A percentile compares a stretch with the other conserved stretches of the same genome.
Conservation (phyloP, 2,113 vertebrate genomes). For the Pluvialis apricaria region DNA sequence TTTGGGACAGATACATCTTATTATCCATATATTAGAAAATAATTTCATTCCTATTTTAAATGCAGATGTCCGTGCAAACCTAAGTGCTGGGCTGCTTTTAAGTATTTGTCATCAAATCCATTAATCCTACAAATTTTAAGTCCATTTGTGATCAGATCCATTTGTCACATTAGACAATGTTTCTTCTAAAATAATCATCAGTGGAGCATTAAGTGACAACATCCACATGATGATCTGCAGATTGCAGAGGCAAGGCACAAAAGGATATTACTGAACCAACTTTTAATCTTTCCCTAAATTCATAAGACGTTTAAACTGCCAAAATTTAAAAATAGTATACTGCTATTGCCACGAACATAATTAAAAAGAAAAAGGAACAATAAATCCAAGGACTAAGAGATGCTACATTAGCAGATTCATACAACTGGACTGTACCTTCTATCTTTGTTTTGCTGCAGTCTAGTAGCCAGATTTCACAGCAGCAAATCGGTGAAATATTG, state of each 20-base stretch:
- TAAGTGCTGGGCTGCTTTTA: not conserved
- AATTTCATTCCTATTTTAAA: conserved; percentile 41
- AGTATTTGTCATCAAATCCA: conserved; percentile 41
- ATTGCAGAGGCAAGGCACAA: not conserved
- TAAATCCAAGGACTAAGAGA: not conserved
- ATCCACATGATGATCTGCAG: not conserved
- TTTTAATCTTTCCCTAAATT: not conserved
- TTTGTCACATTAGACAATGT: not conserved
- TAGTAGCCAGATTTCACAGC: not conserved
- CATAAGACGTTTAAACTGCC: not conserved
- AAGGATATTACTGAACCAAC: not conserved
- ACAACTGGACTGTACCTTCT: not conserved
- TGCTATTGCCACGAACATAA: not conserved
- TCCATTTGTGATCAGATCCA: conserved; percentile 11
- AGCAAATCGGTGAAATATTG: not conserved
- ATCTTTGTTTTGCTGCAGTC: not conserved
- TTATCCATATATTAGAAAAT: conserved; percentile 55
- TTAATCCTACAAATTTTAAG: not conserved
- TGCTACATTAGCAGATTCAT: not conserved
- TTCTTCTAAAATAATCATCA: conserved; percentile 6
- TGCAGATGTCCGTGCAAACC: not conserved
- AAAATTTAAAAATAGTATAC: not conserved
- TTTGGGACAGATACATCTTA: conserved; percentile 24
- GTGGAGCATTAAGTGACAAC: not conserved
- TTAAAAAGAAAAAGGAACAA: not conserved